Conservation (phyloP, 2,113 vertebrate species). For the Syrmaticus mikado region DNA sequence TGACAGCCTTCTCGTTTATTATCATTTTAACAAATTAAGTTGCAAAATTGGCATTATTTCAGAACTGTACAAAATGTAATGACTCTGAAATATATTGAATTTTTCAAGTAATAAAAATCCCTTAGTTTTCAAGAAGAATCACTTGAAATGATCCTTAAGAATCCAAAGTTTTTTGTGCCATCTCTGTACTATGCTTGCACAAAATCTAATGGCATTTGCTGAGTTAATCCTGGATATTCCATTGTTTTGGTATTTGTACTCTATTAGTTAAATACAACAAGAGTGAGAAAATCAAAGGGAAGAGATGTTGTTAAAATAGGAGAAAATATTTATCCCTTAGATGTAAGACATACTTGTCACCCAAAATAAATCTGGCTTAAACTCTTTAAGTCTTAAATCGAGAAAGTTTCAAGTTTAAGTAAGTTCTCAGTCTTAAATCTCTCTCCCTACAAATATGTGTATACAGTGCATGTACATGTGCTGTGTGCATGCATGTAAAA, state of each 20-base stretch:
- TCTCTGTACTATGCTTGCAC: constrained; percentile 32
- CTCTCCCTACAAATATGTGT: neutral
- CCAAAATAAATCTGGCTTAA: constrained; percentile 60
- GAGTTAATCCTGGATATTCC: constrained; percentile 69
- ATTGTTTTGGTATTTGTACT: constrained; percentile 67
- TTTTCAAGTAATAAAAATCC: constrained; percentile 65
- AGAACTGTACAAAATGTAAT: constrained; percentile 64
- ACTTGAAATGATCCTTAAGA: constrained; percentile 56
- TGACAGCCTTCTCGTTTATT: constrained; percentile 52
- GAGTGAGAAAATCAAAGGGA: constrained; percentile 64
- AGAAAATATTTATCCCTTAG: constrained; percentile 62
- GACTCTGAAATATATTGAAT: constrained; percentile 61
- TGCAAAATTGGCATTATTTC: constrained; percentile 68
- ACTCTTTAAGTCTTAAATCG: constrained; percentile 61
- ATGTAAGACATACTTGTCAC: constrained; percentile 15
- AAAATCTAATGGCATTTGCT: constrained; percentile 66
- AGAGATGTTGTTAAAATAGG: constrained; percentile 44
- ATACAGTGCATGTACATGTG: neutral
- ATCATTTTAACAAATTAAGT: constrained; percentile 66
- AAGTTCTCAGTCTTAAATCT: constrained; percentile 52
- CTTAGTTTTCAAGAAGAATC: constrained; percentile 57
- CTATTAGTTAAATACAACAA: constrained; percentile 68
- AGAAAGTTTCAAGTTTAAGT: constrained; percentile 68
- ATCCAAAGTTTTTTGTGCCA: constrained; percentile 50
- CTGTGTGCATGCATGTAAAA: neutral